A percentile compares a stretch with the other conserved stretches of the same genome.
Conservation (phyloP, 2,113 vertebrate genomes). For the Ptychochromis oligacanthus region DNA sequence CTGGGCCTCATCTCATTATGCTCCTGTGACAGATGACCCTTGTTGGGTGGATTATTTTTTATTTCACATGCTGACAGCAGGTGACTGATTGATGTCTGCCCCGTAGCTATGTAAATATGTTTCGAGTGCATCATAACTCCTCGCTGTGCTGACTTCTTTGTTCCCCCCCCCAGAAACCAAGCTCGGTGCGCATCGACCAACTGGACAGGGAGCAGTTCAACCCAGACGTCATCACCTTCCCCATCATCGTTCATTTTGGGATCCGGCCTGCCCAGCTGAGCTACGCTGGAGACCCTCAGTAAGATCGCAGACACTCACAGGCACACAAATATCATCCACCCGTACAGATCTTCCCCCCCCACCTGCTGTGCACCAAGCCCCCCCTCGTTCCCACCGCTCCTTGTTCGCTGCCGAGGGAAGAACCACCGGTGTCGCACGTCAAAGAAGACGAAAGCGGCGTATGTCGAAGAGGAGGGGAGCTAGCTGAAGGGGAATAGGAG, state of each 20-base stretch:
- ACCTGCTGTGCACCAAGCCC: not conserved
- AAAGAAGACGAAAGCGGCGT: slow-evolving; percentile 6
- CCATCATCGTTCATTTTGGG: slow-evolving; percentile 98
- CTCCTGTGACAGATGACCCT: slow-evolving; percentile 36
- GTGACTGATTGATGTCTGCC: slow-evolving; percentile 49
- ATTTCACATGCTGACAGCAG: slow-evolving; percentile 6
- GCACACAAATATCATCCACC: slow-evolving; percentile 6
- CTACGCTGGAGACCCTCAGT: slow-evolving; percentile 99
- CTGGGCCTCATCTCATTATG: not conserved
- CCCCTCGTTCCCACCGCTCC: slow-evolving; percentile 9
- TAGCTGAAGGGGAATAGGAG: slow-evolving; percentile 9
- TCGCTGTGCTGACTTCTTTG: not conserved
- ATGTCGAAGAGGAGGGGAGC: slow-evolving; percentile 8
- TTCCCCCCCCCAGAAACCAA: slow-evolving; percentile 84
- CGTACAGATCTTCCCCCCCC: not conserved
- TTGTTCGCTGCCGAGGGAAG: slow-evolving; percentile 5
- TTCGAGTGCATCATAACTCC: not conserved
- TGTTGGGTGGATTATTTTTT: slow-evolving; percentile 40
- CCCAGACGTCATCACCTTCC: slow-evolving; percentile 97
- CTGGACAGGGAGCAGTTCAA: slow-evolving; percentile 98
- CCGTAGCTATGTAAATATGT: not conserved
- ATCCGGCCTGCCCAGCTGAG: slow-evolving; percentile 98
- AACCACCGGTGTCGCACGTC: not conserved
- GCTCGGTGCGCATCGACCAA: slow-evolving; percentile 99
- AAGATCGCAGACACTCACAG: slow-evolving; percentile 72